Evolutionary conservation across 1,140 invertebrate genomes (phyloP), one percentile per base, ranked within the genome.

Genomic region (Drosophila novamexicana): DNA sequence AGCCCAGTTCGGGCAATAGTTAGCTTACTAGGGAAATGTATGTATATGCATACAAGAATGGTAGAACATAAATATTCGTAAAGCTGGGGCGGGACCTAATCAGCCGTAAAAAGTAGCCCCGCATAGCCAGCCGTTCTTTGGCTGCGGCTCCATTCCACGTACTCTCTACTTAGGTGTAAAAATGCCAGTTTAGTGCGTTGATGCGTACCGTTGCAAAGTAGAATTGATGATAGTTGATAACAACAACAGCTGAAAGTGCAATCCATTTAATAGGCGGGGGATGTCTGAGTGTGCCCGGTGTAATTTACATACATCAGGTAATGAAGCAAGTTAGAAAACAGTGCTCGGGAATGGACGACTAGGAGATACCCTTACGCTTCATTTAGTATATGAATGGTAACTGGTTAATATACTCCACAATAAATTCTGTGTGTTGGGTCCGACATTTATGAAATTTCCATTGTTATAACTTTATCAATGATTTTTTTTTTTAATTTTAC

Each of bases 151-250:
- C 71, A 74, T 68, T 79, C 39, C 65, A 73, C 53, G 29, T 32
- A 16, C 29, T 8, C 42, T 36, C 57, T 8, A 18, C 57, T 78
- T 78, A 89, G 84, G 84, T 89, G 84, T 89, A 90, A 89, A 89
- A 89, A 89, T 89, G 84, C 84, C 81, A 81, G 84, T 78, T 89
- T 89, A 89, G 85, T 84, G 75, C 84, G 75, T 62, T 89, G 85
- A 89, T 81, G 84, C 84, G 90, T 89, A 74, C 78, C 47, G 50
- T 53, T 68, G 66, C 57, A 81, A 72, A 83, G 74, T 63, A 66
- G 61, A 80, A 76, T 68, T 53, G 74, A 59, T 68, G 80, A 80
- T 75, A 82, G 75, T 65, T 80, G 81, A 85, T 85, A 85, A 68
- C 39, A 52, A 53, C 14, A 44, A 50, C 59, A 29, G 45, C 57